These are phyloP conservation scores for Ciconia boyciana DNA, from an alignment of 2,113 vertebrate genomes.

Conservation along the genomic window DNA sequence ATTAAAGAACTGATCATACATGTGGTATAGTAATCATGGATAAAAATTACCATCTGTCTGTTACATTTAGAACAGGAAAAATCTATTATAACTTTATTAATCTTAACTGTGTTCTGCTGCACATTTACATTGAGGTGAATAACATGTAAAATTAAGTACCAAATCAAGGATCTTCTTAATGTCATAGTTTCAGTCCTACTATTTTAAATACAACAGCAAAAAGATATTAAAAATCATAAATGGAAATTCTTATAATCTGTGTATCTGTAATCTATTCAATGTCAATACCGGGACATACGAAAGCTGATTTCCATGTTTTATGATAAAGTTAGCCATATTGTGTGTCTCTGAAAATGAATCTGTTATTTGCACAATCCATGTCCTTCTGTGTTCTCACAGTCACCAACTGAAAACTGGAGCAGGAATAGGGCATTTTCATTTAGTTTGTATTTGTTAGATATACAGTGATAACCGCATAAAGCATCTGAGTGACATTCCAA, in stretches of 20 bases:
- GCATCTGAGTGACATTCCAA: conserved; percentile 25
- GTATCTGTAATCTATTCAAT: not conserved
- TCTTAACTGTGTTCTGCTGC: not conserved
- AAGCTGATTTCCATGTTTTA: not conserved
- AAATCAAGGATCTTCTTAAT: not conserved
- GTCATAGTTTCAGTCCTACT: not conserved
- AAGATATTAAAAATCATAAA: not conserved
- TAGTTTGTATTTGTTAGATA: not conserved
- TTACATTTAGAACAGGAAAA: not conserved
- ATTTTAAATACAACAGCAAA: not conserved
- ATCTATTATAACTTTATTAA: not conserved
- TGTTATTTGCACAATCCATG: not conserved
- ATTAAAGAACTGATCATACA: not conserved
- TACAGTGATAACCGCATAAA: conserved; percentile 1
- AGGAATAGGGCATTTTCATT: not conserved
- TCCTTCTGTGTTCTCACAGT: not conserved
- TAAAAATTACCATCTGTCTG: not conserved
- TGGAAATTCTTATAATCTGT: not conserved
- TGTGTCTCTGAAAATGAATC: not conserved
- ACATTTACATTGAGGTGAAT: not conserved
- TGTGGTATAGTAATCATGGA: not conserved
- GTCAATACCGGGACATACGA: not conserved
- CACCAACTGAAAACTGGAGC: not conserved
- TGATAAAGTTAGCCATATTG: not conserved
- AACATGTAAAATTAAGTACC: not conserved